Conservation (phyloP, 2,113 vertebrate species). For the Misgurnus anguillicaudatus region DNA sequence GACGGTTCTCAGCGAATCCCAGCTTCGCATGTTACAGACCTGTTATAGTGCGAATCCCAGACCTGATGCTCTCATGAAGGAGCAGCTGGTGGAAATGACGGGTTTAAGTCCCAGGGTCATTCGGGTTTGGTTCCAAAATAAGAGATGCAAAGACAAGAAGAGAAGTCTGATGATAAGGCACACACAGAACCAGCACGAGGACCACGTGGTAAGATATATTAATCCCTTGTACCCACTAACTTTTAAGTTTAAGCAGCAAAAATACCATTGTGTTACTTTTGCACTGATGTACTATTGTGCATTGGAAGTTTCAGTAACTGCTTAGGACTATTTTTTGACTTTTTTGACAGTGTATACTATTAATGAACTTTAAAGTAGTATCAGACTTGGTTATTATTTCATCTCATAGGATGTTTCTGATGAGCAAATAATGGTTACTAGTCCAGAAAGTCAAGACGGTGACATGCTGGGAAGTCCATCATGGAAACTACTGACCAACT, state of each 20-base stretch:
- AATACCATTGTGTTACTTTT: too few species aligned
- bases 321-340: too few species aligned
- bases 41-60: slow-evolving; percentile 96
- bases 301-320: too few species aligned
- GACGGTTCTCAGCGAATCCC: slow-evolving; percentile 95
- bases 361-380: too few species aligned
- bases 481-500: slow-evolving; percentile 93
- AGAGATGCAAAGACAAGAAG: slow-evolving; percentile 98
- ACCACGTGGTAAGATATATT: slow-evolving; percentile 73
- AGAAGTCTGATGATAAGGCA: slow-evolving; percentile 90
- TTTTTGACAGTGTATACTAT: too few species aligned
- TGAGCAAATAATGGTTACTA: slow-evolving; percentile 87
- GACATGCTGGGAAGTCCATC: slow-evolving; percentile 84
- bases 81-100: slow-evolving; percentile 98
- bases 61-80: slow-evolving; percentile 96
- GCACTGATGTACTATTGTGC: too few species aligned
- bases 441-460: slow-evolving; percentile 87
- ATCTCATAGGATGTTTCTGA: slow-evolving; percentile 90
- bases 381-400: neutral
- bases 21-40: slow-evolving; percentile 91
- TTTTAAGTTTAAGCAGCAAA: neutral
- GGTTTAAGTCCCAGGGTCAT: slow-evolving; percentile 94
- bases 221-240: neutral
- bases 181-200: slow-evolving; percentile 86
- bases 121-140: slow-evolving; percentile 99